Evolutionary conservation across 2,888 invertebrate species (phyloP), one percentile per base, ranked within the genome.

Genomic region (Agrypnus murinus): DNA sequence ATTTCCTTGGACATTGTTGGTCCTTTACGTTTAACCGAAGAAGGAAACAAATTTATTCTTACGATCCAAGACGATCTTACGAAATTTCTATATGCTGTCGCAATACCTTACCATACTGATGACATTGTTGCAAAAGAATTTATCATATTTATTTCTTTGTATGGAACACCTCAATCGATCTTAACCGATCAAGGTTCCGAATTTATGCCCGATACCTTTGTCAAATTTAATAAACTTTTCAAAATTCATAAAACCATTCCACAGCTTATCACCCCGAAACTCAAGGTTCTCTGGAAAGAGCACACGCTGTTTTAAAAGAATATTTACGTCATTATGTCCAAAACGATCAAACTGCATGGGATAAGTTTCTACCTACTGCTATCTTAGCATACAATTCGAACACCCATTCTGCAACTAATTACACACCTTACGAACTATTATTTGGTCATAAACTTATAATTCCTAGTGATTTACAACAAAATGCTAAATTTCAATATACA

Each of bases 1-100:
- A 64, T 82, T 6, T 72, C 77, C 5, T 12, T 83, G 5, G 83
- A 83, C 46, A 78, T 83, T 5, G 81, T 83, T 25, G 81, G 80
- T 10, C 82, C 81, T 4, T 64, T 83, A 66, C 74, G 79, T 4
- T 45, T 77, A 31, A 79, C 82, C 0, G 73, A 78, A 65, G 43
- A 70, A 5, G 81, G 79, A 12, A 82, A 82, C 68, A 73, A 65
- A 64, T 81, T 73, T 58, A 73, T 79, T 34, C 31, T 80, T 15
- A 81, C 77, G 9, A 69, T 78, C 58, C 78, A 81, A 73, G 81
- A 82, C 68, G 79, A 80, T 70, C 63, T 81, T 34, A 81, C 81
- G 0, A 82, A 82, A 75, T 81, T 74, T 68, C 79, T 78, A 9
- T 75, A 75, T 64, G 79, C 81, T 6, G 65, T 76, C 43, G 72